Evolutionary conservation across 2,888 invertebrate genomes (phyloP).

Genomic region (Lasioglossum figueresi): DNA sequence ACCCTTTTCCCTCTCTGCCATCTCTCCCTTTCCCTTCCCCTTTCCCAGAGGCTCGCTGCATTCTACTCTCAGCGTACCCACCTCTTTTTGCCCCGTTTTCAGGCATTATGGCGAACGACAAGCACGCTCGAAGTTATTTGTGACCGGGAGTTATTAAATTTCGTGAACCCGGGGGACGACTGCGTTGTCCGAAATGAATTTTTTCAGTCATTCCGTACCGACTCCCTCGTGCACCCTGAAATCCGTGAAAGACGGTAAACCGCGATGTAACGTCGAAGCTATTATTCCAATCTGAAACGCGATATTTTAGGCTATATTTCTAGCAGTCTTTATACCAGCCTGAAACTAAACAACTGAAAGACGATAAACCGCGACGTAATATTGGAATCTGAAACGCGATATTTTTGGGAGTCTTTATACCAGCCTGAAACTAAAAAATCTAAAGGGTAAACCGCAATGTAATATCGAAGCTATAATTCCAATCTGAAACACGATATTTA

Average conservation of each 20-base stretch:
- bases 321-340: neutral
- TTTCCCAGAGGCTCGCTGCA: too few relatives aligned
- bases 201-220: neutral
- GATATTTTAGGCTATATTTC: neutral
- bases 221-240: neutral
- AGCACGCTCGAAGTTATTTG: slow-evolving; percentile 21
- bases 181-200: slow-evolving; percentile 3
- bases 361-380: neutral
- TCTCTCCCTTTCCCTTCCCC: neutral
- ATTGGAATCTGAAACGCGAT: neutral
- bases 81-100: neutral
- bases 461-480: too few relatives aligned
- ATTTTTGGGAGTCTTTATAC: neutral
- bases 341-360: neutral
- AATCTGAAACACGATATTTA: too few relatives aligned
- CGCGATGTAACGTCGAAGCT: neutral
- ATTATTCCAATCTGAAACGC: neutral
- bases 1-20: slow-evolving; percentile 2
- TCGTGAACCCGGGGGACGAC: neutral
- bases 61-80: neutral
- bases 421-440: too few relatives aligned
- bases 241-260: neutral
- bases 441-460: too few relatives aligned
- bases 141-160: slow-evolving; percentile 50
- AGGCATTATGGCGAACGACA: slow-evolving; percentile 8